These are phyloP conservation scores for Oxystoma pomonae DNA, from an alignment of 2,888 invertebrate genomes.

Conservation along the genomic window DNA sequence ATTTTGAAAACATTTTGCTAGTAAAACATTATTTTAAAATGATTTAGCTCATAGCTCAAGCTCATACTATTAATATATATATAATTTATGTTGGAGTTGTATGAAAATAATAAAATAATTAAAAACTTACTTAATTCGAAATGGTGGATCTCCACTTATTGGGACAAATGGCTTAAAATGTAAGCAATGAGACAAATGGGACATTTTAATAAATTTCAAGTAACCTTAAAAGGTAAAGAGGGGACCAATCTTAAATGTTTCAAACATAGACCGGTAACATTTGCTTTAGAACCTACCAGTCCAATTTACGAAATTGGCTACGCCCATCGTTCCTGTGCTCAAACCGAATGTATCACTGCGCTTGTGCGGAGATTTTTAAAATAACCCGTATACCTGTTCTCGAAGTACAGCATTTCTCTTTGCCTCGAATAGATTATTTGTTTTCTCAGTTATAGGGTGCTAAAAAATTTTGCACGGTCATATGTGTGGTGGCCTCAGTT, in stretches of 20 bases:
- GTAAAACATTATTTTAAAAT: conserved; percentile 13
- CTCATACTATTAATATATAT: conserved; percentile 11
- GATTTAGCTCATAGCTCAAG: conserved; percentile 17
- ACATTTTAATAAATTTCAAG: conserved; percentile 12
- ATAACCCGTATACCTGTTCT: too few relatives aligned
- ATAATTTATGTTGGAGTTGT: conserved; percentile 15
- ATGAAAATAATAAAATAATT: conserved; percentile 12
- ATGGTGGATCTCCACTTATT: conserved; percentile 18
- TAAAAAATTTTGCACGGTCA: too few relatives aligned
- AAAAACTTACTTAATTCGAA: conserved; percentile 17
- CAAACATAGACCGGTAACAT: conserved; percentile 19
- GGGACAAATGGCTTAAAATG: conserved; percentile 16
- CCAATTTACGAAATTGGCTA: too few relatives aligned
- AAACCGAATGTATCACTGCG: too few relatives aligned
- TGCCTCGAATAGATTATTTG: too few relatives aligned
- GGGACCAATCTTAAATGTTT: conserved; percentile 19
- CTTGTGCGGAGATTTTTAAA: too few relatives aligned
- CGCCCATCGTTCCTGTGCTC: too few relatives aligned
- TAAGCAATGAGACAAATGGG: neutral
- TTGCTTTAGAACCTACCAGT: conserved; percentile 20
- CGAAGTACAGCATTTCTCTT: too few relatives aligned
- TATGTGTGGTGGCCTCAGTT: too few relatives aligned
- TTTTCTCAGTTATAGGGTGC: too few relatives aligned
- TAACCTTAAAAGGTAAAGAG: conserved; percentile 10
- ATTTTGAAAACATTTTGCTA: conserved; percentile 18